phyloP scores from a whole-genome alignment of 1,140 invertebrate genomes.

The Drosophila baimaii region DNA sequence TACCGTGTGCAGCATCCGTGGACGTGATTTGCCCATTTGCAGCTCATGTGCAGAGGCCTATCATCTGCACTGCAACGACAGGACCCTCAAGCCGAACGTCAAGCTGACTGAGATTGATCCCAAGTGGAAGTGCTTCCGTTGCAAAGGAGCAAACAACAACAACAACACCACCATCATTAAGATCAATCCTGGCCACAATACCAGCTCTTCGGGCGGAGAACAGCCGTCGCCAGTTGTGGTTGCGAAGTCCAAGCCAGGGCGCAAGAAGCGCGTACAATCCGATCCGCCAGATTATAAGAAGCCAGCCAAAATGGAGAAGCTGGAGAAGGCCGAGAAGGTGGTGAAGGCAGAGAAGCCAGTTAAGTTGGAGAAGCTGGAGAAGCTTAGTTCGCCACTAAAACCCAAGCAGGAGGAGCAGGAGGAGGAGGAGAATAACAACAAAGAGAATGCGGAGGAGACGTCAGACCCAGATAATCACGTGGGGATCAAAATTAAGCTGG shows the following conservation, averaged over 20 bases:
- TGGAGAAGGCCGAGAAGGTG: not conserved
- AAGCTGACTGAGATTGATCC: conserved; percentile 17
- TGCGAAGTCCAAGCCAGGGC: conserved; percentile 49
- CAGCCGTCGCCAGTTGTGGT: conserved; percentile 7
- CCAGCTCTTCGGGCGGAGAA: not conserved
- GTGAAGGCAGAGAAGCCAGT: not conserved
- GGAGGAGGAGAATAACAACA: not conserved
- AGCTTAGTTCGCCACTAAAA: not conserved
- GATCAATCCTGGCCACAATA: too few relatives aligned
- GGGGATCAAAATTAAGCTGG: too few relatives aligned
- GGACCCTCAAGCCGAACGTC: conserved; percentile 27
- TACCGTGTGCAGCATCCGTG: conserved; percentile 22
- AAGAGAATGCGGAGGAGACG: not conserved
- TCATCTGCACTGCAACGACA: conserved; percentile 65
- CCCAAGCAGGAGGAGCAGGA: not conserved
- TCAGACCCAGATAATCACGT: not conserved
- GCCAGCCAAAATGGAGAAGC: conserved; percentile 15
- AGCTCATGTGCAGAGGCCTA: conserved; percentile 51
- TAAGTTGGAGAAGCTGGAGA: not conserved
- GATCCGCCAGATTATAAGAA: conserved; percentile 31
- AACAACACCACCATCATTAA: conserved; percentile 6
- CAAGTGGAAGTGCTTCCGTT: conserved; percentile 70
- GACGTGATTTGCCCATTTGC: conserved; percentile 51
- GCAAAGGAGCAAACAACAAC: conserved; percentile 18
- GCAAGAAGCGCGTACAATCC: conserved; percentile 58